Base-by-base conservation (phyloP, 2,113 vertebrate genomes). In the Forbesichthys papilliferus region DNA sequence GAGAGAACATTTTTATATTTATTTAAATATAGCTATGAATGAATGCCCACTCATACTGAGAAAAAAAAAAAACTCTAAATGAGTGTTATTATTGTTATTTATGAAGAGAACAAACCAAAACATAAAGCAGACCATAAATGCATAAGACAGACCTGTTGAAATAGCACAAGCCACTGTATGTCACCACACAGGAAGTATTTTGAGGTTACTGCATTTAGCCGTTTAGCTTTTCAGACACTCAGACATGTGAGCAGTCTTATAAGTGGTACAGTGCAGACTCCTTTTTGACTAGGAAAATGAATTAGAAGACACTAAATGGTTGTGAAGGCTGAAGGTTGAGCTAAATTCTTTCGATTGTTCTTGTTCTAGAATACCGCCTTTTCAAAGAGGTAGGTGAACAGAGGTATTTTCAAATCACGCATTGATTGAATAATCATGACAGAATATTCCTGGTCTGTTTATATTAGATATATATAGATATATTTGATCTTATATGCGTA, bases 171-270 rank as follows among this genome's bases (percentile, higher is more conserved):
- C 66, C 75, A 79, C 33, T 77, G 48, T n/a, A 42, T 16, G 36
- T 72, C 72, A 79, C 75, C 80, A 81, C 79, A 83, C 85, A 90
- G 87, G 87, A 90, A 89, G 78, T 82, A 16, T 52, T 71, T 71
- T 65, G 18, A 7, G 61, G 54, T 84, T 82, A 60, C 51, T 64
- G 78, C 74, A 73, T 74, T 74, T 73, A 75, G 78, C 73, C 67
- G 67, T 60, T 20, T 36, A 7, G 58, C 65, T 42, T 42, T 42
- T 42, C 49, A 3, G 13, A 16, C 66, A 73, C 6, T 60, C 42
- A 56, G n/a, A 57, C 53, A 20, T 27, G 7, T 54, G 64, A 54
- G 51, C 20, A 64, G 58, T 48, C 60, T 16, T 46, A 56, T 61
- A 72, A 68, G 69, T 14, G 16, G 51, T 48, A 63, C 10, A 51